Evolutionary conservation across 2,797 vertebrate species (phyloP).

Genomic region (Spinus pinus): DNA sequence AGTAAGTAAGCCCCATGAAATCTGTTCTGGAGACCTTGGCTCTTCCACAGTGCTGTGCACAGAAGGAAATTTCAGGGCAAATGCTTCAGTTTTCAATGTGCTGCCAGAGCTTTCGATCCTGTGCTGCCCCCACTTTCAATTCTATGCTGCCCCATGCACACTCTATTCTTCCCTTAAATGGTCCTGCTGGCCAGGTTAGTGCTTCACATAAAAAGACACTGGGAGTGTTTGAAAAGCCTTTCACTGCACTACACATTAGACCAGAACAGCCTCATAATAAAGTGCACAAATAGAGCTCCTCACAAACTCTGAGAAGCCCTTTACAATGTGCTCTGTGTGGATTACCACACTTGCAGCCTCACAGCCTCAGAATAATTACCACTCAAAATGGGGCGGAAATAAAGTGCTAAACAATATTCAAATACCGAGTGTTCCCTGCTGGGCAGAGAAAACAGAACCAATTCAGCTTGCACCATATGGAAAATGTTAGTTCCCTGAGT

Average conservation of each 20-base stretch:
- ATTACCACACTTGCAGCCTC: conserved; percentile 47
- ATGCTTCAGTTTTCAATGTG: neutral
- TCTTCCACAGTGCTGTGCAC: neutral
- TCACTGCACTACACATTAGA: conserved; percentile 34
- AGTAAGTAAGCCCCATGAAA: neutral
- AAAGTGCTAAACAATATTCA: conserved; percentile 30
- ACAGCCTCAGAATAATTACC: conserved; percentile 56
- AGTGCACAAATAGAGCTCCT: conserved; percentile 24
- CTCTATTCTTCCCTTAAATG: conserved; percentile 15
- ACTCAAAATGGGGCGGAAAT: conserved; percentile 50
- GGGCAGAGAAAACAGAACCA: conserved; percentile 40
- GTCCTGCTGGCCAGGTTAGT: conserved; percentile 35
- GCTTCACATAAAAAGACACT: conserved; percentile 28
- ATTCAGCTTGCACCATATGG: conserved; percentile 38
- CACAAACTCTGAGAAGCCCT: conserved; percentile 34
- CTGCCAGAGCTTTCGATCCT: conserved; percentile 9
- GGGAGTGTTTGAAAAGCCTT: conserved; percentile 55
- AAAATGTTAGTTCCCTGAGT: conserved; percentile 36
- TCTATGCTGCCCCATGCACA: neutral
- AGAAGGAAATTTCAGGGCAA: conserved; percentile 8
- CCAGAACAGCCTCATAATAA: conserved; percentile 41
- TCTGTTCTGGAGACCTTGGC: neutral
- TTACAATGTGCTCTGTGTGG: conserved; percentile 27
- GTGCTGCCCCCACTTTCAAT: neutral
- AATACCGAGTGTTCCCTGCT: conserved; percentile 43